Evolutionary conservation across 2,797 vertebrate species (phyloP), one percentile per base, ranked within the genome.

Genomic region (Macropodus opercularis): DNA sequence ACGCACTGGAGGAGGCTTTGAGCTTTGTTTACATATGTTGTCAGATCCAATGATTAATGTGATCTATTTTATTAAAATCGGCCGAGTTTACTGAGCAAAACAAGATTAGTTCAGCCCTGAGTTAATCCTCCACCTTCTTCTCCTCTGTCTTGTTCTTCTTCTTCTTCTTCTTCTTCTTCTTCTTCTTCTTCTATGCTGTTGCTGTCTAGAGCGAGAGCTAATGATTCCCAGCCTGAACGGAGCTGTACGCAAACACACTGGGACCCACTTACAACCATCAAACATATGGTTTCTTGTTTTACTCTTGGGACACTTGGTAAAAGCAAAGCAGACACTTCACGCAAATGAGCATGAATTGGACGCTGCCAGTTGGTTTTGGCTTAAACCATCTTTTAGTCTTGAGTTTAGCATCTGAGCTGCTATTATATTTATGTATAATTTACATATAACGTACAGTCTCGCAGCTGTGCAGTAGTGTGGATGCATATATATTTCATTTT

Each of bases 211-310:
- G 8, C 9, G 18, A 71, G 39, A 15, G 24, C 52, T 87, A 84
- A 88, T 81, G 74, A 63, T 77, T 88, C 63, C 26, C 79, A 88
- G 84, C 59, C 77, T 57, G 46, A 49, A 62, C 36, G 0, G 46
- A 64, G 52, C 51, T 69, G 51, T 8, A 46, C 53, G 49, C 15
- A 46, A 71, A 57, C 69, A 81, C 84, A 85, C 87, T 88, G 86
- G 85, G 83, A 78, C 29, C 73, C 75, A 84, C 67, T 87, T 83
- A 83, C 46, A 39, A 35, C 41, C 56, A 60, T 74, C 64, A 63
- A 73, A 78, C 56, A 55, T 56, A 46, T 17, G 49, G 75, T 77
- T 63, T 56, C 40, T 75, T 67, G 74, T 32, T 5, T 58, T 70
- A 41, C 73, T 80, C 44, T 61, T 4, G 0, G 53, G 61, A 67